These are phyloP conservation scores for Podargus strigoides DNA, from an alignment of 2,797 vertebrate species.

Conservation along the genomic window DNA sequence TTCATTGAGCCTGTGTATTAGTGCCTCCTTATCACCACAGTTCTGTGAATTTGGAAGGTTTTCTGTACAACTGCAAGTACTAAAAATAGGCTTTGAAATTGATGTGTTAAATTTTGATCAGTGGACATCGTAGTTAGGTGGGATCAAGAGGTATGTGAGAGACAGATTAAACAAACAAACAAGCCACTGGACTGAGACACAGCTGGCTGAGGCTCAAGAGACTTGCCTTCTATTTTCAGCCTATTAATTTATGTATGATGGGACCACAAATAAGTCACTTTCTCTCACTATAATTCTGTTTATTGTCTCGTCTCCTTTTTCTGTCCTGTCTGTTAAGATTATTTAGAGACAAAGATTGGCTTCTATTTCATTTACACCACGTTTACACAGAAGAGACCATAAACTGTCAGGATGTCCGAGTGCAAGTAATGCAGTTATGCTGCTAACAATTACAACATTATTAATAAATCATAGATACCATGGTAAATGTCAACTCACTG, in stretches of 20 bases:
- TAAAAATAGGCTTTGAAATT: background rate
- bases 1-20: background rate
- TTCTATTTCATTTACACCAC: background rate
- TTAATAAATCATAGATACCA: slow-evolving; percentile 13
- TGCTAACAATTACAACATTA: background rate
- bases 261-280: background rate
- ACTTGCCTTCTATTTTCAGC: background rate
- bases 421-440: background rate
- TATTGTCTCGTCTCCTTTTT: background rate
- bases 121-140: background rate
- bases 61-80: background rate
- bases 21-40: background rate
- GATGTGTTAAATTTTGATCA: background rate
- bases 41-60: background rate
- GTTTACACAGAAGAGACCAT: background rate
- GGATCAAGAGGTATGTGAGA: background rate
- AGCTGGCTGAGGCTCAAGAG: background rate
- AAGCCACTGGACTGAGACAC: background rate
- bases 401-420: background rate
- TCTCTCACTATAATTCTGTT: background rate
- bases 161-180: background rate
- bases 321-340: background rate
- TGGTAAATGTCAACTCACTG: background rate
- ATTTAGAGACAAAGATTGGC: background rate
- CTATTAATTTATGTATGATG: background rate